phyloP scores from a whole-genome alignment of 2,888 invertebrate species.

The Cordilura impudica region DNA sequence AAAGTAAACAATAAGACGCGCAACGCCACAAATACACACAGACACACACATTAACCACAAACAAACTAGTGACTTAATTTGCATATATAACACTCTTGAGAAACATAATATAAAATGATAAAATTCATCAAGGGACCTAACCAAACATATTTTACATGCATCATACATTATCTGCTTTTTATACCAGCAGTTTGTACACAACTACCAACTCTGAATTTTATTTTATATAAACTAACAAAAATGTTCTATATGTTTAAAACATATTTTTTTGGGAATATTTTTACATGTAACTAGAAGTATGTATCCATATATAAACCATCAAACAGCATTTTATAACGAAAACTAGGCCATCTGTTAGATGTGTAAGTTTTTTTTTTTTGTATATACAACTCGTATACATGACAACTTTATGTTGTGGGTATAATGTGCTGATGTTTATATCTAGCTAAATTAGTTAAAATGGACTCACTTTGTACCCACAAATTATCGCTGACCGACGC shows the following conservation, averaged over 20 bases:
- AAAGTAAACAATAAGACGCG: slow-evolving; percentile 42
- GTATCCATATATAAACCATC: slow-evolving; percentile 4
- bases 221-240: slow-evolving; percentile 31
- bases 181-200: not conserved
- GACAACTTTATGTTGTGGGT: not conserved
- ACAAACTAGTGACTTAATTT: slow-evolving; percentile 73
- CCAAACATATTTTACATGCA: slow-evolving; percentile 28
- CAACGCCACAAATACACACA: not conserved
- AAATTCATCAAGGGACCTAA: slow-evolving; percentile 68
- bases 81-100: slow-evolving; percentile 75
- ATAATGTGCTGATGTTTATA: too few species aligned
- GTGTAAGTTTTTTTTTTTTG: too few species aligned
- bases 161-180: slow-evolving; percentile 16
- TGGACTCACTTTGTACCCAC: too few species aligned
- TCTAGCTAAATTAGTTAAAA: too few species aligned
- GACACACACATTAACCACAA: not conserved
- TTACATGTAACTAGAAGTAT: not conserved
- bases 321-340: slow-evolving; percentile 41
- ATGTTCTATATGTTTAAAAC: slow-evolving; percentile 20
- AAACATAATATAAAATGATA: slow-evolving; percentile 73
- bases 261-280: slow-evolving; percentile 1
- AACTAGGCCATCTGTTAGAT: slow-evolving; percentile 60
- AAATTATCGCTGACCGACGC: too few species aligned
- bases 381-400: slow-evolving; percentile 18
- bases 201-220: not conserved